Base-by-base conservation (phyloP, 2,888 invertebrate genomes). In the Apomyelois bistriatella region DNA sequence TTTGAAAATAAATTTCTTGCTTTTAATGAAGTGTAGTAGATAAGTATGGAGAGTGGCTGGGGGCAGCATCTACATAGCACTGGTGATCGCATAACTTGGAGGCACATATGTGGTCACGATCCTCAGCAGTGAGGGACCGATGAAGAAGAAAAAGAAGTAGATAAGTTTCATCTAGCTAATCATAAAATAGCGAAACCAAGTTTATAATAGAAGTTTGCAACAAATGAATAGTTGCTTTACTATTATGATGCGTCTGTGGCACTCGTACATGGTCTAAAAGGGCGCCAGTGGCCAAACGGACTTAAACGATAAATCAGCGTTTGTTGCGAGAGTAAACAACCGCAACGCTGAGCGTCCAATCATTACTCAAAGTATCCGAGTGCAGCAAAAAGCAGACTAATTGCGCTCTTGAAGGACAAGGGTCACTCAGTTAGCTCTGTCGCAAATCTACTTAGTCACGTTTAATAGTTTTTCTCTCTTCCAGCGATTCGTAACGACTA, bases 331-430 rank as follows among this genome's bases (percentile, higher is more conserved):
- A 74, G 75, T 82, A 84, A 82, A 86, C 85, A 85, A 83, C 79
- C 79, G 65, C 81, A 75, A 74, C 72, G 72, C 68, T 63, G 72
- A 71, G 65, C 73, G 70, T 79, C 76, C 77, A 84, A 85, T 87
- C 84, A 86, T 87, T 85, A 87, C 80, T 87, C 82, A 86, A 82
- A 82, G 83, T 76, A 85, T 75, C 77, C 68, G 70, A 82, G 76
- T 82, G 81, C 82, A 81, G 79, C 85, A 88, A 88, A 89, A 88
- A 88, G 78, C 74, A 72, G 66, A 80, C 89, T 89, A 89, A 89
- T 88, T 87, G 86, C 85, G 74, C 76, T 79, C 83, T 85, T 81
- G 81, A 87, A 85, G 83, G 85, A 86, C 86, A 83, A 84, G 85
- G 81, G 79, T 78, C 80, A 80, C 80, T 84, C 75, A 65, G 65